Percentiles rank a stretch among this genome's conserved stretches.
phyloP scores from a whole-genome alignment of 2,797 vertebrate genomes.

The Pseudomugil tenellus region DNA sequence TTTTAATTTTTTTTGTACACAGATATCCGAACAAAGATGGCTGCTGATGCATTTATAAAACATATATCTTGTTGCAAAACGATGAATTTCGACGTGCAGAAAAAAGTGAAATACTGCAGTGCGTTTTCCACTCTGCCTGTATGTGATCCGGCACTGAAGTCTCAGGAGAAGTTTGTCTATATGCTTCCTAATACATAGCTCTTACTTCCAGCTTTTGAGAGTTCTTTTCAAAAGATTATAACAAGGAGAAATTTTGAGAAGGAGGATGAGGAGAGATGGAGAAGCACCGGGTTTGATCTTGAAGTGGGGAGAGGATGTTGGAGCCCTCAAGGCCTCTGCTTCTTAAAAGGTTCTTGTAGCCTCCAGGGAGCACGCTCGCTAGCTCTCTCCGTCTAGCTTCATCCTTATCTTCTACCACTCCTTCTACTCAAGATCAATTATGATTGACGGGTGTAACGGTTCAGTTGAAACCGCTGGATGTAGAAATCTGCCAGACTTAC shows the following conservation, averaged over 20 bases:
- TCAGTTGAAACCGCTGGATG: conserved; percentile 67
- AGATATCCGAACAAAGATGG: conserved; percentile 52
- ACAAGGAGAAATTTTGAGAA: conserved; percentile 54
- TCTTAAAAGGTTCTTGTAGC: conserved; percentile 71
- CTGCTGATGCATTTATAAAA: conserved; percentile 49
- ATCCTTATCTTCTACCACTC: conserved; percentile 37
- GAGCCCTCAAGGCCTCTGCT: conserved; percentile 50
- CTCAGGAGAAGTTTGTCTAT: conserved; percentile 45
- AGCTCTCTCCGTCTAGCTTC: conserved; percentile 34
- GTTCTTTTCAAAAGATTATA: conserved; percentile 39
- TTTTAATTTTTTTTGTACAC: not conserved
- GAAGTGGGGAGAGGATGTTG: conserved; percentile 48
- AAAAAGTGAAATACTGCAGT: conserved; percentile 40
- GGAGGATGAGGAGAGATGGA: conserved; percentile 39
- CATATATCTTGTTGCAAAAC: conserved; percentile 20
- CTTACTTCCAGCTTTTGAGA: conserved; percentile 58
- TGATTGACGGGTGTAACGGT: conserved; percentile 69
- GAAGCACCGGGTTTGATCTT: conserved; percentile 70
- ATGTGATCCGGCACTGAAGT: conserved; percentile 36
- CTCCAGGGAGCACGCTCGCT: conserved; percentile 57
- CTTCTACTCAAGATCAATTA: conserved; percentile 69
- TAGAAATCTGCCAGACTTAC: conserved; percentile 37
- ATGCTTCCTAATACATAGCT: conserved; percentile 32
- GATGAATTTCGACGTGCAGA: conserved; percentile 42
- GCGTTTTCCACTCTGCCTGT: conserved; percentile 1